Evolutionary conservation across 2,888 invertebrate species (phyloP).

Genomic region (Leucoma salicis): DNA sequence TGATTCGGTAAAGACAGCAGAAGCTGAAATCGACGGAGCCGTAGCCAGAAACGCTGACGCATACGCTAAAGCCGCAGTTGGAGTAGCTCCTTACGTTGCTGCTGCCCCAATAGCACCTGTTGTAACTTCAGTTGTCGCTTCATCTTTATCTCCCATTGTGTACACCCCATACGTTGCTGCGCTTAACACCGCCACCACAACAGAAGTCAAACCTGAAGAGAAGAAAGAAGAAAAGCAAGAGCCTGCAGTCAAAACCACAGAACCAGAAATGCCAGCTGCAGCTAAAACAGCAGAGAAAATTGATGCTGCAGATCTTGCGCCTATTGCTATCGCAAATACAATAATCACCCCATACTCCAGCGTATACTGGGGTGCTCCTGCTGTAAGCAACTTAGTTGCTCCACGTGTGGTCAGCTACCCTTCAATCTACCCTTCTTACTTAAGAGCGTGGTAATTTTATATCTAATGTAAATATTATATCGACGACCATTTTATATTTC

Average conservation of each 20-base stretch:
- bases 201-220: slow-evolving; percentile 24
- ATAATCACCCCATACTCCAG: slow-evolving; percentile 13
- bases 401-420: background rate
- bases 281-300: slow-evolving; percentile 3
- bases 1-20: slow-evolving; percentile 58
- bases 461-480: background rate
- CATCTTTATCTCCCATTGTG: slow-evolving; percentile 24
- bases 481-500: background rate
- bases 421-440: background rate
- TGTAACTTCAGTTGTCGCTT: slow-evolving; percentile 6
- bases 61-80: slow-evolving; percentile 44
- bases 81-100: slow-evolving; percentile 19
- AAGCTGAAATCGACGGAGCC: slow-evolving; percentile 59
- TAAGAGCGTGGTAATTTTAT: background rate
- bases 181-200: slow-evolving; percentile 6
- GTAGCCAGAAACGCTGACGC: slow-evolving; percentile 47
- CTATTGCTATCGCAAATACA: slow-evolving; percentile 6
- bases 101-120: slow-evolving; percentile 16
- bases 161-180: slow-evolving; percentile 19
- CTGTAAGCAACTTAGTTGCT: background rate
- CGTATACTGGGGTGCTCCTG: slow-evolving; percentile 21
- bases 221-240: slow-evolving; percentile 36
- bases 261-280: slow-evolving; percentile 12
- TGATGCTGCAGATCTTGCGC: slow-evolving; percentile 5
- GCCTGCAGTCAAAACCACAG: slow-evolving; percentile 17